Evolutionary conservation across 2,113 vertebrate species (phyloP).

Genomic region (Dissostichus mawsoni): DNA sequence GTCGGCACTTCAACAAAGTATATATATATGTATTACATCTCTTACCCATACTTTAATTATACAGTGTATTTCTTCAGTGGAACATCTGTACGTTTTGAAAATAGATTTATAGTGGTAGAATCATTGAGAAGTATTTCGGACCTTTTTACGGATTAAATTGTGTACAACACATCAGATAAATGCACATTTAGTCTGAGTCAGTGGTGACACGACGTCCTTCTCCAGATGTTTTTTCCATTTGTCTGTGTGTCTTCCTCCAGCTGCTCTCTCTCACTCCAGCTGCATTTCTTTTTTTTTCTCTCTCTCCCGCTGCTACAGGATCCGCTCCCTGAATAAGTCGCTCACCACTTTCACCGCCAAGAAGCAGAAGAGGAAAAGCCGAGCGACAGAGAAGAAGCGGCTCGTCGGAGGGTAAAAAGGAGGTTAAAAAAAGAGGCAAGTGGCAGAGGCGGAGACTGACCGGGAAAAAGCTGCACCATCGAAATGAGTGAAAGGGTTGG

Average conservation of each 20-base stretch:
- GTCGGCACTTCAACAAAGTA: no score
- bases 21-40: no score
- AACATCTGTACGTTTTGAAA: no score
- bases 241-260: slow-evolving; percentile 1
- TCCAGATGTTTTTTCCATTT: neutral
- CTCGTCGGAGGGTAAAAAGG: slow-evolving; percentile 65
- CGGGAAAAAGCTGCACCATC: slow-evolving; percentile 74
- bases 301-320: slow-evolving; percentile 79
- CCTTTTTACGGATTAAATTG: neutral
- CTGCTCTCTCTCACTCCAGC: slow-evolving; percentile 16
- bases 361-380: slow-evolving; percentile 84
- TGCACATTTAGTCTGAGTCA: neutral
- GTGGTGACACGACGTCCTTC: neutral
- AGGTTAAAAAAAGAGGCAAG: slow-evolving; percentile 85
- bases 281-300: neutral
- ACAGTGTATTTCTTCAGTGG: no score
- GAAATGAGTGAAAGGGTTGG: slow-evolving; percentile 62
- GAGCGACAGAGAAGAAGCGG: slow-evolving; percentile 66
- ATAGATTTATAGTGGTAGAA: no score
- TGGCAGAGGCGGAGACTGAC: slow-evolving; percentile 88
- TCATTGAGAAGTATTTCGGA: no score
- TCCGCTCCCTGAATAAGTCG: slow-evolving; percentile 89
- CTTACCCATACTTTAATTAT: no score
- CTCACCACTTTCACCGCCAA: slow-evolving; percentile 84
- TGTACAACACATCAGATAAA: neutral